Conservation (phyloP, 1,140 invertebrate species). For the Berghia stephanieae region DNA sequence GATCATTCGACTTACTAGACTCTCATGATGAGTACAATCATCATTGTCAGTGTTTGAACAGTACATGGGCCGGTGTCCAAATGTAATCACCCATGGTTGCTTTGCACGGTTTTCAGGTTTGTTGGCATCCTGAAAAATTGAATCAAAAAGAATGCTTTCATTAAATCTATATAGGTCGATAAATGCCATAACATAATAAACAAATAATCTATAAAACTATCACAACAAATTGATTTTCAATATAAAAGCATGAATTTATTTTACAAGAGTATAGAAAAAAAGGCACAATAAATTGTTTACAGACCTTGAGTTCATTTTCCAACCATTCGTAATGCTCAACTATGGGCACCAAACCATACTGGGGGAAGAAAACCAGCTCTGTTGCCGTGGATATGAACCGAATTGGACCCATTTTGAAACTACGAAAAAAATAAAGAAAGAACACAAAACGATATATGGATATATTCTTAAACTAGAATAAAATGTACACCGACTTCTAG, state of each 20-base stretch:
- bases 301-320: no score
- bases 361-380: slow-evolving; percentile 89
- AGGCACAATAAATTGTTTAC: no score
- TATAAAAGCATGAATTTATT: no score
- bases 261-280: no score
- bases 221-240: no score
- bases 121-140: slow-evolving; percentile 51
- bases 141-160: slow-evolving; percentile 8
- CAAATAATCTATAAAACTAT: no score
- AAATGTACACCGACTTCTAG: no score
- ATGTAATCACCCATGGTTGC: slow-evolving; percentile 63
- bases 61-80: slow-evolving; percentile 66
- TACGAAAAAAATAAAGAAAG: slow-evolving; percentile 59
- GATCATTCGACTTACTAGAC: slow-evolving; percentile 32
- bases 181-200: no score
- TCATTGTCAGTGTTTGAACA: slow-evolving; percentile 62
- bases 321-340: slow-evolving; percentile 79
- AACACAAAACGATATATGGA: no score
- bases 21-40: slow-evolving; percentile 50
- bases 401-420: slow-evolving; percentile 84
- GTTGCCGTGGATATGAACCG: slow-evolving; percentile 86
- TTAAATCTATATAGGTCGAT: no score
- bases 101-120: slow-evolving; percentile 58
- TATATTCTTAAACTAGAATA: no score
- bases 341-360: slow-evolving; percentile 83